Percentiles rank a stretch among this genome's conserved stretches.
phyloP scores from a whole-genome alignment of 2,888 invertebrate species.

The Thera obeliscata region DNA sequence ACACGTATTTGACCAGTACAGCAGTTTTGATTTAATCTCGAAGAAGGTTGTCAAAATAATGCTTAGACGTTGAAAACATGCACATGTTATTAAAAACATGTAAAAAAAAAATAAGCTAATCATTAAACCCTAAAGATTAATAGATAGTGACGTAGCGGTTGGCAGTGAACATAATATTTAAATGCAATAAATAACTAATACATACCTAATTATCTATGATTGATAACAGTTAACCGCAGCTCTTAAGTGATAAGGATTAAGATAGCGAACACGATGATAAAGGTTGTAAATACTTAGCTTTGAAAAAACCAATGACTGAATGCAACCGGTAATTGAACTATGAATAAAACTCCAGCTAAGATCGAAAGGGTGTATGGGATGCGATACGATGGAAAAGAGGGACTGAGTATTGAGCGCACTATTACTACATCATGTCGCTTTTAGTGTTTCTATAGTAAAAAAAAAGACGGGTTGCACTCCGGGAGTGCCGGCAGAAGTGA shows the following conservation, averaged over 20 bases:
- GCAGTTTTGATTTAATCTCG: too few relatives aligned
- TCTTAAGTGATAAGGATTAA: slow-evolving; percentile 44
- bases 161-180: slow-evolving; percentile 31
- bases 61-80: not conserved
- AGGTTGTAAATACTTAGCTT: slow-evolving; percentile 4
- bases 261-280: slow-evolving; percentile 9
- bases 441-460: too few relatives aligned
- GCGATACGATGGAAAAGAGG: too few relatives aligned
- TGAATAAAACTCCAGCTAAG: too few relatives aligned
- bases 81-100: not conserved
- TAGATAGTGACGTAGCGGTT: slow-evolving; percentile 34
- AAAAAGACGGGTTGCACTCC: too few relatives aligned
- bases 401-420: too few relatives aligned
- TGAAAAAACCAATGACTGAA: slow-evolving; percentile 8
- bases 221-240: slow-evolving; percentile 61
- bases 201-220: slow-evolving; percentile 47
- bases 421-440: too few relatives aligned
- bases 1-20: too few relatives aligned
- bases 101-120: not conserved
- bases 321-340: slow-evolving; percentile 10
- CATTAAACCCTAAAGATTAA: slow-evolving; percentile 24
- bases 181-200: slow-evolving; percentile 46
- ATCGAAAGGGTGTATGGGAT: too few relatives aligned
- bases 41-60: too few relatives aligned
- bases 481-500: too few relatives aligned